Percentiles rank a stretch among this genome's conserved stretches.
Evolutionary conservation across 1,140 invertebrate species (phyloP).

Genomic region (Macrobrachium rosenbergii): DNA sequence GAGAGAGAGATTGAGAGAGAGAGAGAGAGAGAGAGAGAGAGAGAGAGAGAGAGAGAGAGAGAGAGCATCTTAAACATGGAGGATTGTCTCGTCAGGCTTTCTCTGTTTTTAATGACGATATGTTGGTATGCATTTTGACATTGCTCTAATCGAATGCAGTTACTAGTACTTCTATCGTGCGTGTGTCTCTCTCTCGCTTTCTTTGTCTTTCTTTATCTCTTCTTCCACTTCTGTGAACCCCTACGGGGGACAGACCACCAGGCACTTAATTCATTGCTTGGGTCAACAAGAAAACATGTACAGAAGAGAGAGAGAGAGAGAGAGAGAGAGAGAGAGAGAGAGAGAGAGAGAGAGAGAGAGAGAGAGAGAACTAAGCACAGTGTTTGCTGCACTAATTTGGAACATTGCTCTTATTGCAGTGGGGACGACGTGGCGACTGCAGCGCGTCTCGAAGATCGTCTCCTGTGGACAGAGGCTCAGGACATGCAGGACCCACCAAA

Average conservation of each 20-base stretch:
- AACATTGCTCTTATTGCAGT: too few species aligned
- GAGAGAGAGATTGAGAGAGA: constrained; percentile 11
- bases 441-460: too few species aligned
- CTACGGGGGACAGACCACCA: neutral
- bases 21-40: constrained; percentile 7
- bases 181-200: constrained; percentile 7
- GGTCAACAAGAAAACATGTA: too few species aligned
- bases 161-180: neutral
- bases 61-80: neutral
- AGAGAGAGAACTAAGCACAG: too few species aligned
- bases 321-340: neutral
- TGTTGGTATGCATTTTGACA: too few species aligned
- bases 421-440: too few species aligned
- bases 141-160: neutral
- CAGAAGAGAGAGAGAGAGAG: too few species aligned
- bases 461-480: too few species aligned
- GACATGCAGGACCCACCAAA: too few species aligned
- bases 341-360: neutral
- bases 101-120: too few species aligned
- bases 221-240: neutral
- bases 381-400: too few species aligned
- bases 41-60: constrained; percentile 13
- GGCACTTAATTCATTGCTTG: neutral
- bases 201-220: neutral
- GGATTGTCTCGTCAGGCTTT: too few species aligned